Evolutionary conservation across 2,113 vertebrate genomes (phyloP), one percentile per base, ranked within the genome.

Genomic region (Mus pahari): DNA sequence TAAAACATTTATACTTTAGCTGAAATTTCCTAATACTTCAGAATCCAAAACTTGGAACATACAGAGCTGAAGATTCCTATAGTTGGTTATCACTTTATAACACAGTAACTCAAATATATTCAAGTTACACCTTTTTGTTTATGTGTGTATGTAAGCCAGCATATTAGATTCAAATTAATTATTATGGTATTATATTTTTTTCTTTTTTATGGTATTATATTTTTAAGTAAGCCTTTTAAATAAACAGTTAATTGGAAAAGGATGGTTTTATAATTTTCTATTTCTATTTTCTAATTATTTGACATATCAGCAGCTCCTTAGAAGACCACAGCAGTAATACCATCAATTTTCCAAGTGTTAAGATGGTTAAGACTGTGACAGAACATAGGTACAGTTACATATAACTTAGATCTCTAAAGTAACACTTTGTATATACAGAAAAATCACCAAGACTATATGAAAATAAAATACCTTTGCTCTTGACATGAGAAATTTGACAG

Each of bases 401-500:
- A 39, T 19, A 89, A 42, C 20, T 55, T 58, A 11, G 24, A 92
- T 78, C 50, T 92, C 86, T 73, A 92, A 90, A 95, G 78, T 71
- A 95, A 92, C 20, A n/a, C 53, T 55, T 87, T 28, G 36, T 55
- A 71, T 50, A 96, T 64, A 88, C 33, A 90, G 53, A 96, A 92
- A 93, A 93, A 90, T 74, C 88, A 83, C 48, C 86, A 96, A 93
- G 93, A 45, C 20, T 93, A 96, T 89, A 94, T 90, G 45, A 96
- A 88, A 79, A 87, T 97, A 99, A 89, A 77, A 87, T 97, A 99
- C 99, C 99, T 99, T 99, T 94, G 99, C 99, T 98, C 99, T 98
- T 86, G 99, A 99, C 92, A 99, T 99, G 58, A 99, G 99, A 92
- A 99, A 99, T 96, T 99, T 99, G 97, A 99, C 99, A 1, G 99